Conservation (phyloP, 2,113 vertebrate species). For the Lophius piscatorius region DNA sequence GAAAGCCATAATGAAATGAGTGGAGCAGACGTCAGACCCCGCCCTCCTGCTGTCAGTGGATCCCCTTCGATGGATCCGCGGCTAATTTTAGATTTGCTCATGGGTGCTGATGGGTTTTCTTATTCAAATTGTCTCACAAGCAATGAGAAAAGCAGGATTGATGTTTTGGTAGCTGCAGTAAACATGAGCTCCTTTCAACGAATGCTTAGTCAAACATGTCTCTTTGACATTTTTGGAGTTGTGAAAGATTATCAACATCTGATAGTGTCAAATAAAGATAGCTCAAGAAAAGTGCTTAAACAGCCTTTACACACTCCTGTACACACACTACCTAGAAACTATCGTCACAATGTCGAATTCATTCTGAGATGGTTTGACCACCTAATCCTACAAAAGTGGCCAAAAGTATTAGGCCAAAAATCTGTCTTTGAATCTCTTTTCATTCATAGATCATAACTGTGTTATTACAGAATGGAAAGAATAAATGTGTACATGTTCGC, state of each 20-base stretch:
- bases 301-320: too few relatives aligned
- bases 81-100: constrained; percentile 38
- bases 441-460: too few relatives aligned
- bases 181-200: background rate
- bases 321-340: too few relatives aligned
- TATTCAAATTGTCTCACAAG: background rate
- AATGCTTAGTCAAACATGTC: too few relatives aligned
- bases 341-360: too few relatives aligned
- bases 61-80: background rate
- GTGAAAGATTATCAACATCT: background rate
- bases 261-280: background rate
- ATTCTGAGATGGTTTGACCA: background rate
- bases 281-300: too few relatives aligned
- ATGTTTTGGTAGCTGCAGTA: constrained; percentile 5
- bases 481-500: too few relatives aligned
- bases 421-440: too few relatives aligned
- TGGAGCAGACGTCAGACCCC: constrained; percentile 37
- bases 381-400: background rate
- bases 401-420: background rate
- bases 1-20: constrained; percentile 74
- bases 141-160: background rate
- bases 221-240: background rate
- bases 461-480: too few relatives aligned
- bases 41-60: constrained; percentile 15
- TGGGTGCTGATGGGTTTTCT: background rate